A percentile compares a stretch with the other conserved stretches of the same genome.
Evolutionary conservation across 2,113 vertebrate genomes (phyloP).

Genomic region (Alethe castanea): DNA sequence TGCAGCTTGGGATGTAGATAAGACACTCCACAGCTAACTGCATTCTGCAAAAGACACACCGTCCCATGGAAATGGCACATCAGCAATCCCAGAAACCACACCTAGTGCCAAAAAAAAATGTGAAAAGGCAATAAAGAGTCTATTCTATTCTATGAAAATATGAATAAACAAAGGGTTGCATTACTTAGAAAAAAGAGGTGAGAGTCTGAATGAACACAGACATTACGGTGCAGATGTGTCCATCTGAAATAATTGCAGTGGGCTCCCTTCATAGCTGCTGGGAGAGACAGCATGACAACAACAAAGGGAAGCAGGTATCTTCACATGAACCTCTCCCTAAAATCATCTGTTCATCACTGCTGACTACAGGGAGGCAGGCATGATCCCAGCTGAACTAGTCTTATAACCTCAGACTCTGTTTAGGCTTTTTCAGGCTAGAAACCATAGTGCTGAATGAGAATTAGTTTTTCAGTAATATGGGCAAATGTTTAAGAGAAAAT

Average conservation of each 20-base stretch:
- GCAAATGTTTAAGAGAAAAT: conserved; percentile 4
- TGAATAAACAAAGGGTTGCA: background rate
- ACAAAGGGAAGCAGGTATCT: background rate
- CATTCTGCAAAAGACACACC: background rate
- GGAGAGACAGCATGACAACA: background rate
- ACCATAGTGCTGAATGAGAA: background rate
- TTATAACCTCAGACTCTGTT: background rate
- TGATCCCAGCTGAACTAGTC: background rate
- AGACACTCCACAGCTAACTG: background rate
- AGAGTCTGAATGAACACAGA: background rate
- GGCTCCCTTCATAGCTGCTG: background rate
- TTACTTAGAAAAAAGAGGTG: background rate
- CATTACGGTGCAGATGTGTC: background rate
- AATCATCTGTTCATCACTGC: background rate
- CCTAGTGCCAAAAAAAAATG: background rate
- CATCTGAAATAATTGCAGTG: background rate
- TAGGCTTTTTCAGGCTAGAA: background rate
- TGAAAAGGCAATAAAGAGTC: background rate
- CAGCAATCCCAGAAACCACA: background rate
- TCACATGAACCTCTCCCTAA: background rate
- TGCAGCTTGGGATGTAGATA: background rate
- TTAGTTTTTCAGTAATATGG: background rate
- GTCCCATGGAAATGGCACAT: background rate
- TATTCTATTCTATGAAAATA: background rate
- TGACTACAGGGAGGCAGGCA: background rate